phyloP scores from a whole-genome alignment of 2,797 vertebrate species.

The Neomorphus geoffroyi region DNA sequence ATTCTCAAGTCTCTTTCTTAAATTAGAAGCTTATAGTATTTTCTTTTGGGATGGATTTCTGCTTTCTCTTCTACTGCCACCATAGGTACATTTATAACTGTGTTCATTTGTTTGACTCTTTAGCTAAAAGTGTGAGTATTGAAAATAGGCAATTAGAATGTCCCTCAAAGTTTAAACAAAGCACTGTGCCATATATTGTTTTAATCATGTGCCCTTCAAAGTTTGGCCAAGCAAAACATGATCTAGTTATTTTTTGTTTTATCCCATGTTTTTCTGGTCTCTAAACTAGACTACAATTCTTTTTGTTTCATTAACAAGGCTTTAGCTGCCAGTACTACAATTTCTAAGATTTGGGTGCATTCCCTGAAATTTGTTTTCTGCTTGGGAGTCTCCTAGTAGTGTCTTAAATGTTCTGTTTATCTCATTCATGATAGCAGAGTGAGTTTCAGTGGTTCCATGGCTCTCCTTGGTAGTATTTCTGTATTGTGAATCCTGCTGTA shows the following conservation, averaged over 20 bases:
- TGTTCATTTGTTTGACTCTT: background rate
- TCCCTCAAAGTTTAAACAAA: background rate
- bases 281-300: background rate
- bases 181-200: background rate
- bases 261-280: background rate
- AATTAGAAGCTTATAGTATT: background rate
- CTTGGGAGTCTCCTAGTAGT: background rate
- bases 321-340: background rate
- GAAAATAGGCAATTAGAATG: background rate
- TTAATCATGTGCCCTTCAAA: background rate
- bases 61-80: background rate
- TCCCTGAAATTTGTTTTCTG: background rate
- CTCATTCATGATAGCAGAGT: background rate
- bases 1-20: background rate
- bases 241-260: background rate
- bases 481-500: background rate
- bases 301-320: background rate
- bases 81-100: background rate
- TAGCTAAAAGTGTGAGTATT: background rate
- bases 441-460: background rate
- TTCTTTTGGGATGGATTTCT: background rate
- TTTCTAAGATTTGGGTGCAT: background rate
- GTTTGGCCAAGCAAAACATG: background rate
- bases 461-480: background rate
- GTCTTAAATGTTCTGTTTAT: background rate